Conservation (phyloP, 2,113 vertebrate species). For the Hydrolagus affinis region DNA sequence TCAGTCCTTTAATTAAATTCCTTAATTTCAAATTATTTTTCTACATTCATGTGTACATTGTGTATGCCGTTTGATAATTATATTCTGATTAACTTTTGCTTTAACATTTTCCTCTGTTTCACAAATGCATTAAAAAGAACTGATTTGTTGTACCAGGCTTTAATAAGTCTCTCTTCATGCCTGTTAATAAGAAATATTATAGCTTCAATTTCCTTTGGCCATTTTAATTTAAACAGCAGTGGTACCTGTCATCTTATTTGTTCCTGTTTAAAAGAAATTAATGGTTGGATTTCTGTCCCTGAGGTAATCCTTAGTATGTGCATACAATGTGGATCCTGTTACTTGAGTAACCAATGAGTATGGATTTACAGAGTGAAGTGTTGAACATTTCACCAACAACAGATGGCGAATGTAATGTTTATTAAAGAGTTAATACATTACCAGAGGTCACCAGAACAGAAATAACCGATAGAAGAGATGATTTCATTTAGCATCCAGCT, state of each 20-base stretch:
- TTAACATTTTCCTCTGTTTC: conserved; percentile 1
- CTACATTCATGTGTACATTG: neutral
- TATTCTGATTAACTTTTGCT: conserved; percentile 26
- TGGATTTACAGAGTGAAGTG: conserved; percentile 50
- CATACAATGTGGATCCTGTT: conserved; percentile 58
- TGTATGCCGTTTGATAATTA: conserved; percentile 1
- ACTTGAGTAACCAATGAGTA: conserved; percentile 54
- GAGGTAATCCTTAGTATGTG: conserved; percentile 55
- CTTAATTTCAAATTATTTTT: conserved; percentile 19
- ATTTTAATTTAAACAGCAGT: conserved; percentile 53
- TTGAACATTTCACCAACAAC: conserved; percentile 50
- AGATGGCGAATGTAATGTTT: conserved; percentile 70
- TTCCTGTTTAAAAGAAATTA: conserved; percentile 58
- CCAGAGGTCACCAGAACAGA: conserved; percentile 42
- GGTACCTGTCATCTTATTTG: conserved; percentile 46
- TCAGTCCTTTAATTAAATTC: conserved; percentile 9
- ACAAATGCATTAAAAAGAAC: conserved; percentile 6
- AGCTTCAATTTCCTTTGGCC: conserved; percentile 24
- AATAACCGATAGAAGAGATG: conserved; percentile 57
- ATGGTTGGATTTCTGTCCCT: conserved; percentile 60
- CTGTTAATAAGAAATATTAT: conserved; percentile 21
- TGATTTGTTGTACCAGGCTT: conserved; percentile 1
- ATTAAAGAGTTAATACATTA: conserved; percentile 64
- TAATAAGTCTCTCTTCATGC: conserved; percentile 14
- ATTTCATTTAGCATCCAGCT: conserved; percentile 57